Evolutionary conservation across 1,140 invertebrate species (phyloP).

Genomic region (Penaeus vannamei): DNA sequence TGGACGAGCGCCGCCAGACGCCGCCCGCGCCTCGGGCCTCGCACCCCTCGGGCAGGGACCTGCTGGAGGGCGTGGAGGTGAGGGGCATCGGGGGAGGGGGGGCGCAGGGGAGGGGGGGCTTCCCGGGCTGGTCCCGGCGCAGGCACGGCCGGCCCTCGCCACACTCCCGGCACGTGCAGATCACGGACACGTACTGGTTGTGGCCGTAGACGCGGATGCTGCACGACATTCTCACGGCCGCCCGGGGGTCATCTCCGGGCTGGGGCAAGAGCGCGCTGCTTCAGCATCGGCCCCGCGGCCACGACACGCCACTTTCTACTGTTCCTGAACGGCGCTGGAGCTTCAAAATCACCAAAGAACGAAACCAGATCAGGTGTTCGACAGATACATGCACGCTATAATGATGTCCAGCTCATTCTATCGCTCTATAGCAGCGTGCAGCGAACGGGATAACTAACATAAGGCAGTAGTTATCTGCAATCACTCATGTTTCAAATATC

Average conservation of each 20-base stretch:
- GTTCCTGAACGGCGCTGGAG: not conserved
- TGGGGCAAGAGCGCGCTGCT: not conserved
- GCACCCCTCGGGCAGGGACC: constrained; percentile 28
- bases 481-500: too few relatives aligned
- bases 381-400: too few relatives aligned
- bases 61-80: constrained; percentile 24
- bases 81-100: not conserved
- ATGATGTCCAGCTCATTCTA: too few relatives aligned
- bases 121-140: not conserved
- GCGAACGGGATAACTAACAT: too few relatives aligned
- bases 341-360: not conserved
- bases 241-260: constrained; percentile 17
- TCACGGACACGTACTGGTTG: constrained; percentile 46
- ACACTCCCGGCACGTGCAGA: constrained; percentile 46
- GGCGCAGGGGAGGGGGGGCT: not conserved
- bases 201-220: constrained; percentile 44
- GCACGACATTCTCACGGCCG: constrained; percentile 41
- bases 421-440: too few relatives aligned
- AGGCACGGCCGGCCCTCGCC: constrained; percentile 34
- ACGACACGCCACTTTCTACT: too few relatives aligned
- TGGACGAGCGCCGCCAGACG: not conserved
- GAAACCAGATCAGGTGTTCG: not conserved
- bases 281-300: not conserved
- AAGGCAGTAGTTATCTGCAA: too few relatives aligned
- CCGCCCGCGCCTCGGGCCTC: constrained; percentile 2